These are phyloP conservation scores for Trachymyrmex septentrionalis DNA, from an alignment of 1,140 invertebrate genomes.

Conservation along the genomic window DNA sequence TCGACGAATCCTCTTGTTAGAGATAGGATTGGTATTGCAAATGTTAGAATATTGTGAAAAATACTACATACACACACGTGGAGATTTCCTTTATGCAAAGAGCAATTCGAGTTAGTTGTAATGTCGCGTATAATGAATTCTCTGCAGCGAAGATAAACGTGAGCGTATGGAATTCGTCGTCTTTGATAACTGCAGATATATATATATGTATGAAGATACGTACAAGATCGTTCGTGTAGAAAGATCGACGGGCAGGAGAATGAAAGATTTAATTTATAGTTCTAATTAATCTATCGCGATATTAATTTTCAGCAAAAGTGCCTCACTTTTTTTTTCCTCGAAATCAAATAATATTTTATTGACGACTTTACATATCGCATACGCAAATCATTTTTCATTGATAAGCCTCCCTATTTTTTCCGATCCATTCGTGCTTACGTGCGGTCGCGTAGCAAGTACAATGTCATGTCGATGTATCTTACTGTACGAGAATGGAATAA, in stretches of 20 bases:
- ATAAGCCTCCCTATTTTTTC: slow-evolving; percentile 28
- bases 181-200: neutral
- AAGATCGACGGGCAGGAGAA: neutral
- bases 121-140: slow-evolving; percentile 2
- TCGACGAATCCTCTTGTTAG: neutral
- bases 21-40: neutral
- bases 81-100: slow-evolving; percentile 5
- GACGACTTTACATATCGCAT: neutral
- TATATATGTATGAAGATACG: too few relatives aligned
- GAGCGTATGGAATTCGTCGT: neutral
- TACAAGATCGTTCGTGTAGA: neutral
- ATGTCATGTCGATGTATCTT: slow-evolving; percentile 22
- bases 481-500: slow-evolving; percentile 5
- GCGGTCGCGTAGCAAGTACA: slow-evolving; percentile 28
- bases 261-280: neutral
- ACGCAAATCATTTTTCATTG: slow-evolving; percentile 21
- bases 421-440: slow-evolving; percentile 26
- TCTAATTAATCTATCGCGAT: too few relatives aligned
- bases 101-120: slow-evolving; percentile 3
- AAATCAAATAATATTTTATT: slow-evolving; percentile 8
- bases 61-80: neutral
- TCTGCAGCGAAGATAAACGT: neutral
- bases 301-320: slow-evolving; percentile 8
- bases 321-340: neutral
- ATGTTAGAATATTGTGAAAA: neutral